A percentile compares a stretch with the other conserved stretches of the same genome.
Evolutionary conservation across 2,888 invertebrate species (phyloP).

Genomic region (Drosophila cognata): DNA sequence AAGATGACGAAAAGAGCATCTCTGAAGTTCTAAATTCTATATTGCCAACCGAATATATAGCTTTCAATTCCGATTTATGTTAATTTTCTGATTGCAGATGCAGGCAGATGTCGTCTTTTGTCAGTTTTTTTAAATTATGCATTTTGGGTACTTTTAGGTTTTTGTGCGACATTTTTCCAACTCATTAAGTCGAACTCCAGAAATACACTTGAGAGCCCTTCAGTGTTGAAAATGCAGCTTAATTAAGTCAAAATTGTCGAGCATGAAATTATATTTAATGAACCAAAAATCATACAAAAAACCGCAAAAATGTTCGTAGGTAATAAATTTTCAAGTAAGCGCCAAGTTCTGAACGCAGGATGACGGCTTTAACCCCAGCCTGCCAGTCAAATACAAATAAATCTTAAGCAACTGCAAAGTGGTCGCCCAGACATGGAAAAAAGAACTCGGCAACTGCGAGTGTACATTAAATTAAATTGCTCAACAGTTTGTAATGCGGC

Average conservation of each 20-base stretch:
- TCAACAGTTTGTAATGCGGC: slow-evolving; percentile 84
- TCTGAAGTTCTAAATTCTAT: background rate
- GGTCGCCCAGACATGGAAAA: slow-evolving; percentile 34
- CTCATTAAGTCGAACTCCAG: slow-evolving; percentile 55
- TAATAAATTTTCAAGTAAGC: slow-evolving; percentile 64
- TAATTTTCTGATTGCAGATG: background rate
- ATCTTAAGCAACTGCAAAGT: slow-evolving; percentile 67
- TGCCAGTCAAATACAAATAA: slow-evolving; percentile 70
- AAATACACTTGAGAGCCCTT: slow-evolving; percentile 39
- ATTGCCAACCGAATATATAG: background rate
- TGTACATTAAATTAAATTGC: slow-evolving; percentile 83
- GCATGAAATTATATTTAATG: slow-evolving; percentile 74
- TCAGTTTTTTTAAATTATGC: background rate
- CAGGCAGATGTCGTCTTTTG: background rate
- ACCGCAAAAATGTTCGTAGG: slow-evolving; percentile 61
- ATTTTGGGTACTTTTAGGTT: slow-evolving; percentile 15
- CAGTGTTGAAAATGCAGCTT: slow-evolving; percentile 50
- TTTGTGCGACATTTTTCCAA: slow-evolving; percentile 66
- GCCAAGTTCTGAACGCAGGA: slow-evolving; percentile 26
- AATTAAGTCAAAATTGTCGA: slow-evolving; percentile 66
- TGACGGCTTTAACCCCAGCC: slow-evolving; percentile 49
- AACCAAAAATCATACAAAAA: slow-evolving; percentile 74
- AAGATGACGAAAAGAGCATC: background rate
- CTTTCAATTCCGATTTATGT: background rate
- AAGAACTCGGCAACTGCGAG: slow-evolving; percentile 25